A percentile compares a stretch with the other conserved stretches of the same genome.
Evolutionary conservation across 2,113 vertebrate species (phyloP).

Genomic region (Elephas maximus): DNA sequence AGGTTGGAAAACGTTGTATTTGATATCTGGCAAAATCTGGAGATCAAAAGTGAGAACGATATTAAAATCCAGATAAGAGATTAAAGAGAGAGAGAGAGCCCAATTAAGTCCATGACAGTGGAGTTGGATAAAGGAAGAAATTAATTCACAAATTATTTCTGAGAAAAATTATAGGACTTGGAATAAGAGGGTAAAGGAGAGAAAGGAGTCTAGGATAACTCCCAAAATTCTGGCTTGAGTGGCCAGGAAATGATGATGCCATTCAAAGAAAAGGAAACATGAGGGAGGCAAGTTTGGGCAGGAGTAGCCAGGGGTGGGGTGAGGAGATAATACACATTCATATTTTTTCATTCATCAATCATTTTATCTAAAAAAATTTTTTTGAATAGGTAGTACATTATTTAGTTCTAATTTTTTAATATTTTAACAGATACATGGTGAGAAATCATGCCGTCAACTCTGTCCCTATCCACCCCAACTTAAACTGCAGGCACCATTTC

Average conservation of each 20-base stretch:
- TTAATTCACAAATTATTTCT: background rate
- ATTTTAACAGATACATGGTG: background rate
- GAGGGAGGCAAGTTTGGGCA: background rate
- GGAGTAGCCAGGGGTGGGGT: background rate
- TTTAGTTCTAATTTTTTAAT: background rate
- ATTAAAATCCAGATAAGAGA: slow-evolving; percentile 13
- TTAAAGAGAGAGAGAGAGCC: background rate
- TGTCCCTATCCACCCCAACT: background rate
- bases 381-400: background rate
- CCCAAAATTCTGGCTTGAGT: background rate
- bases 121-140: background rate
- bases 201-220: background rate
- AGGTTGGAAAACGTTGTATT: background rate
- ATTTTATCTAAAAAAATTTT: background rate
- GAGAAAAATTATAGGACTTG: background rate
- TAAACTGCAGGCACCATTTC: background rate
- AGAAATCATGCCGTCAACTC: background rate
- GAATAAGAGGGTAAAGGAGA: background rate
- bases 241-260: background rate
- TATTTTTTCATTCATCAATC: background rate
- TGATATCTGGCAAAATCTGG: background rate
- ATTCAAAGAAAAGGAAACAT: background rate
- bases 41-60: background rate
- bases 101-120: background rate
- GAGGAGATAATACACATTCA: background rate